Evolutionary conservation across 2,797 vertebrate genomes (phyloP).

Genomic region (Sus cebifrons): DNA sequence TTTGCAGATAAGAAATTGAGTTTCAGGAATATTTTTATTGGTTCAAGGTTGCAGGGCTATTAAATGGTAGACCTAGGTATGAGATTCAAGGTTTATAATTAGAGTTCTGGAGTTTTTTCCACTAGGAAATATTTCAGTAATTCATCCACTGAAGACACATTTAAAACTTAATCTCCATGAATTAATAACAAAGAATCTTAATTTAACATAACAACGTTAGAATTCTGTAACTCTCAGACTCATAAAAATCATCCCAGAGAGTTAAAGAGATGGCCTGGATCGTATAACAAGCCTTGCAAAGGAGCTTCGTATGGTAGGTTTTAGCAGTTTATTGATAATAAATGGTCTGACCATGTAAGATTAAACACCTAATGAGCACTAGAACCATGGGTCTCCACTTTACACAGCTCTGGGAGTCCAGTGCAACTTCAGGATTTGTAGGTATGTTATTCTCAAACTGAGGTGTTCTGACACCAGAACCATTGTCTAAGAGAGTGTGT

Average conservation of each 20-base stretch:
- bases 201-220: not conserved
- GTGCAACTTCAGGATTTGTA: not conserved
- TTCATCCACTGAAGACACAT: not conserved
- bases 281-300: not conserved
- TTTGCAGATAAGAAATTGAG: conserved; percentile 10
- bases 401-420: not conserved
- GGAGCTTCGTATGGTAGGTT: not conserved
- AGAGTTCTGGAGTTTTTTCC: conserved; percentile 17
- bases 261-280: not conserved
- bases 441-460: not conserved
- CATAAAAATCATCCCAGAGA: not conserved
- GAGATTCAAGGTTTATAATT: not conserved
- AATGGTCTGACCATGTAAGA: not conserved
- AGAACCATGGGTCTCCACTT: not conserved
- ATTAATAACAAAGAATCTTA: not conserved
- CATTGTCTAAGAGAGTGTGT: not conserved
- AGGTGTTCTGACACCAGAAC: not conserved
- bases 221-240: not conserved
- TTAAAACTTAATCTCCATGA: conserved; percentile 1
- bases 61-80: not conserved
- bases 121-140: not conserved
- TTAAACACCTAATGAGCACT: not conserved
- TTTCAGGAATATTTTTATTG: not conserved
- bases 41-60: not conserved
- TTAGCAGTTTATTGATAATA: not conserved